phyloP scores from a whole-genome alignment of 1,140 invertebrate species.

The Brachionus plicatilis region DNA sequence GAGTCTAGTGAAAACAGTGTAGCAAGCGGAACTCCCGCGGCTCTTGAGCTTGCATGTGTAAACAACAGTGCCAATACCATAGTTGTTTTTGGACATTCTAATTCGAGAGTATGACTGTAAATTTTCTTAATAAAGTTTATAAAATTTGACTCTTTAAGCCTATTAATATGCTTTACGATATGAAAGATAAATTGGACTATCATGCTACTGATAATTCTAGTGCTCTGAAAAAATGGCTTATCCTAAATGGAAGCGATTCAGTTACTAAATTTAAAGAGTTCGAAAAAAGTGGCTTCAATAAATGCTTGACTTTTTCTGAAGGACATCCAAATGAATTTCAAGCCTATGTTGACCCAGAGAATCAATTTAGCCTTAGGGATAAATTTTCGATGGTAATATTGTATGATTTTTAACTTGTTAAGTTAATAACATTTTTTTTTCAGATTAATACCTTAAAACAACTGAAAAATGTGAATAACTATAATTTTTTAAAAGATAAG shows the following conservation, averaged over 20 bases:
- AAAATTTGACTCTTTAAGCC: slow-evolving; percentile 59
- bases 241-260: slow-evolving; percentile 73
- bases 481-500: slow-evolving; percentile 79
- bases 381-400: slow-evolving; percentile 77
- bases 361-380: slow-evolving; percentile 79
- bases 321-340: slow-evolving; percentile 77
- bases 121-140: neutral
- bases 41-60: slow-evolving; percentile 83
- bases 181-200: slow-evolving; percentile 62
- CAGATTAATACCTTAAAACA: slow-evolving; percentile 87
- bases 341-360: slow-evolving; percentile 86
- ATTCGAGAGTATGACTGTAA: slow-evolving; percentile 70
- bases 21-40: slow-evolving; percentile 80
- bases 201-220: slow-evolving; percentile 63
- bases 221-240: slow-evolving; percentile 82
- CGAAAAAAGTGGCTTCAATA: slow-evolving; percentile 65
- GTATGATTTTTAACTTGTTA: neutral
- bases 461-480: slow-evolving; percentile 85
- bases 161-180: slow-evolving; percentile 80
- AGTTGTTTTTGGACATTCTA: slow-evolving; percentile 91
- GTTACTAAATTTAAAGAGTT: slow-evolving; percentile 72
- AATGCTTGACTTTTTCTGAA: slow-evolving; percentile 69
- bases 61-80: slow-evolving; percentile 86
- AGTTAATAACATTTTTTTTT: slow-evolving; percentile 45
- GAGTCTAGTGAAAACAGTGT: slow-evolving; percentile 46